Evolutionary conservation across 1,140 invertebrate species (phyloP).

Genomic region (Drosophila teissieri): DNA sequence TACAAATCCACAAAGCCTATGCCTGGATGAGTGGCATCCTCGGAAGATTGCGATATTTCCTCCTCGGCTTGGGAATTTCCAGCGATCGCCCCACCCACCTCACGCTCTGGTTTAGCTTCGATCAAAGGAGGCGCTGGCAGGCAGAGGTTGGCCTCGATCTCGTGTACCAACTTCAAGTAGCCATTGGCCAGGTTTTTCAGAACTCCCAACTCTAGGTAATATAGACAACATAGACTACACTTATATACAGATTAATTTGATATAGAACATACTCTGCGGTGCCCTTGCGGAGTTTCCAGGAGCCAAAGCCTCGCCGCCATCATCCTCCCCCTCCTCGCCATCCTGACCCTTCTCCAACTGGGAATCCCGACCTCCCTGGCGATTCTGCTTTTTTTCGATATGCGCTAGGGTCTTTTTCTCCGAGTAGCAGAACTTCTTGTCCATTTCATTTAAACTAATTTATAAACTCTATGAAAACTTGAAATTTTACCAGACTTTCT

Average conservation of each 20-base stretch:
- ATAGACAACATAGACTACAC: background rate
- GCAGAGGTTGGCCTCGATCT: background rate
- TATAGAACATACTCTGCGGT: background rate
- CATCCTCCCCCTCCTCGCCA: background rate
- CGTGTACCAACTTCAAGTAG: background rate
- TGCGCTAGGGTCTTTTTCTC: constrained; percentile 6
- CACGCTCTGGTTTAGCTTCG: background rate
- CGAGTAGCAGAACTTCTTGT: constrained; percentile 39
- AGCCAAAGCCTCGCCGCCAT: background rate
- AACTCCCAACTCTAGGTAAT: background rate
- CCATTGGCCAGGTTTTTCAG: constrained; percentile 1
- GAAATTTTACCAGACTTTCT: constrained; percentile 19
- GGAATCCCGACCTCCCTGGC: background rate
- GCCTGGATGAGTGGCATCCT: background rate
- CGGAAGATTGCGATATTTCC: background rate
- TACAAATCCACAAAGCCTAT: constrained; percentile 40
- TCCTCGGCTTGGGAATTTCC: background rate
- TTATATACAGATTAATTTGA: background rate
- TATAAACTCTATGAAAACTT: background rate
- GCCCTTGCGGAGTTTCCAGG: background rate
- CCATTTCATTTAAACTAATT: constrained; percentile 41
- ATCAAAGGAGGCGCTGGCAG: background rate
- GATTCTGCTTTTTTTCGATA: background rate
- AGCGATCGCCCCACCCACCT: background rate
- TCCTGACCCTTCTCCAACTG: background rate